These are phyloP conservation scores for Leucoma salicis DNA, from an alignment of 2,888 invertebrate species.

Conservation along the genomic window DNA sequence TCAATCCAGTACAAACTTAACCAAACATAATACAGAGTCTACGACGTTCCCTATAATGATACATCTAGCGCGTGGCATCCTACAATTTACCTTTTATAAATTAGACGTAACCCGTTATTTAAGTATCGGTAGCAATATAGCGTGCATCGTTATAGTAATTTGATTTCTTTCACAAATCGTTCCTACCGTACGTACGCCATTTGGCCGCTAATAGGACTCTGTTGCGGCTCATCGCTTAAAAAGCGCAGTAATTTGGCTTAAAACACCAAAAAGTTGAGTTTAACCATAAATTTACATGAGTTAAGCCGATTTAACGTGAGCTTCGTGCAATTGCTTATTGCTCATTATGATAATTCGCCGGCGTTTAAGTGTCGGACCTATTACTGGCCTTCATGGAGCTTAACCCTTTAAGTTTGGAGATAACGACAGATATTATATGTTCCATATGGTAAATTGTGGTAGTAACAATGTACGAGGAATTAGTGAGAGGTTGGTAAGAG, in stretches of 20 bases:
- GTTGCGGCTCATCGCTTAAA: slow-evolving; percentile 60
- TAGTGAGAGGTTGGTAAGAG: slow-evolving; percentile 38
- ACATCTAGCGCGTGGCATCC: slow-evolving; percentile 66
- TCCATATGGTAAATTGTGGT: slow-evolving; percentile 53
- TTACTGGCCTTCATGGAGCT: slow-evolving; percentile 48
- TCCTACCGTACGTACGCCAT: slow-evolving; percentile 60
- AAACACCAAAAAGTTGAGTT: slow-evolving; percentile 52
- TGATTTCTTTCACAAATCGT: slow-evolving; percentile 70
- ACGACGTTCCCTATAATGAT: slow-evolving; percentile 44
- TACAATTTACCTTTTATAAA: slow-evolving; percentile 74
- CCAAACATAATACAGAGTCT: slow-evolving; percentile 62
- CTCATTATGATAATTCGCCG: slow-evolving; percentile 72
- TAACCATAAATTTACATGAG: slow-evolving; percentile 60
- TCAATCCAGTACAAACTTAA: slow-evolving; percentile 63
- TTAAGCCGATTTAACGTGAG: slow-evolving; percentile 68
- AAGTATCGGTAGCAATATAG: slow-evolving; percentile 68
- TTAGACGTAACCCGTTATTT: slow-evolving; percentile 77
- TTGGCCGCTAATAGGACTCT: slow-evolving; percentile 67
- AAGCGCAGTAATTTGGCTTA: slow-evolving; percentile 57
- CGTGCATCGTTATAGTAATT: slow-evolving; percentile 78
- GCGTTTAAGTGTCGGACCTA: slow-evolving; percentile 45
- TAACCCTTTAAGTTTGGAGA: slow-evolving; percentile 41
- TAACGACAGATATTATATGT: slow-evolving; percentile 52
- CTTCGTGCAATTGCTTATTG: slow-evolving; percentile 74
- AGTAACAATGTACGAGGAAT: slow-evolving; percentile 29